Evolutionary conservation across 2,113 vertebrate species (phyloP), one percentile per base, ranked within the genome.

Genomic region (Rattus rattus): DNA sequence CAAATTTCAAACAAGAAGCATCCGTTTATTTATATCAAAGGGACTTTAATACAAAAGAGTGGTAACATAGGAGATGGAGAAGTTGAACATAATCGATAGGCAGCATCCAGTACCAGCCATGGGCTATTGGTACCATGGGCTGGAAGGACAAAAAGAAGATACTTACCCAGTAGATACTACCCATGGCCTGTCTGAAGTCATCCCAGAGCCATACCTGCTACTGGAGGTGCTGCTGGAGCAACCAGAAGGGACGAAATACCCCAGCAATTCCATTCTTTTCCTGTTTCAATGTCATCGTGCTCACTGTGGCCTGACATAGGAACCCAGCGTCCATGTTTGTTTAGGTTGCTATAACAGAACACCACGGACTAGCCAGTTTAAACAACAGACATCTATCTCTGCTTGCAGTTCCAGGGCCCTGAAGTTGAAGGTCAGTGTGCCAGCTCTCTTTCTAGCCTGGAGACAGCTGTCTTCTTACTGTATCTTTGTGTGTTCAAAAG

Each of bases 1-100:
- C 72, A 86, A 92, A 89, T 94, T 85, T 88, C 49, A 72, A 70
- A 26, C 79, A 56, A 28, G 49, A 93, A 83, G 61, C 61, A 69
- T 10, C n/a, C 72, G 10, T 16, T 86, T 95, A 56, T 83, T 84
- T 91, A 83, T 24, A 63, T 11, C 28, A 80, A 33, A 54, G 24
- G 26, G 12, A 80, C 19, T 88, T 89, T 75, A 75, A 94, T 39
- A 63, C 7, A 43, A n/a, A 17, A 43, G 76, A 95, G 19, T 77
- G 17, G 26, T 83, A 70, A 63, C 75, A 84, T 20, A 54, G n/a
- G 33, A 67, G 86, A 47, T 56, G 17, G 26, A 75, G 87, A 54
- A 67, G 3, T 36, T 85, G 70, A 87, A 87, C 11, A 14, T 84
- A 65, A 87, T 11, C 11, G 12, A 16, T 22, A 9, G 47, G 43